Base-by-base conservation (phyloP, 1,140 invertebrate genomes). In the Ceratina australensis region DNA sequence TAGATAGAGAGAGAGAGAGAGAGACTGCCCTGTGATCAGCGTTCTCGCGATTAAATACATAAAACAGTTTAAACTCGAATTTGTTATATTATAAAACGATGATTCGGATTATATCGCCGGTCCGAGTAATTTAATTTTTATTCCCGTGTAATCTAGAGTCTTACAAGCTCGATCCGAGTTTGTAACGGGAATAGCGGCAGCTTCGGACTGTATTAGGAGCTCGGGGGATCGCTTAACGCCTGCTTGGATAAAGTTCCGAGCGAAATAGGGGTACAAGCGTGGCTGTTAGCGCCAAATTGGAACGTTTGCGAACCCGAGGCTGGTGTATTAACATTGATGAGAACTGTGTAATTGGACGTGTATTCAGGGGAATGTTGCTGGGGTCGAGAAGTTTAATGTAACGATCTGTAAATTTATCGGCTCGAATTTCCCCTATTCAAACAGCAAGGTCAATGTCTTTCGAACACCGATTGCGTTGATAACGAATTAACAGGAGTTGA, bases 221-320 rank as follows among this genome's bases (percentile, higher is more conserved):
- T 49, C 63, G 5, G 33, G 63, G 42, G 15, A 22, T 22, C 33
- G 65, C 50, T 67, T 28, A 67, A 28, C 33, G 66, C 18, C 24
- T 68, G 15, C 28, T 68, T 54, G 66, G 66, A 54, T 54, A 54
- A 68, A 68, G 66, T 68, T 68, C 13, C 49, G 22, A 18, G 47
- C 18, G 65, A 52, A 67, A 67, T 28, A 67, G 8, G 16, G 16
- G 49, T 24, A 8, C n/a, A 42, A 65, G 42, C 15, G 15, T 47
- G 20, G 63, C 42, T 65, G 42, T 65, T 65, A 47, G 20, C 63
- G 20, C 42, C 42, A 49, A 65, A 65, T 65, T 49, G 63, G 42
- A 67, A 28, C 16, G 65, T 28, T 54, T 24, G 16, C 26, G 50
- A 52, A 54, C 16, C 24, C 2, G 22, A 15, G 10, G 12, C 1